Base-by-base conservation (phyloP, 2,113 vertebrate genomes). In the Campylomormyrus numenius region DNA sequence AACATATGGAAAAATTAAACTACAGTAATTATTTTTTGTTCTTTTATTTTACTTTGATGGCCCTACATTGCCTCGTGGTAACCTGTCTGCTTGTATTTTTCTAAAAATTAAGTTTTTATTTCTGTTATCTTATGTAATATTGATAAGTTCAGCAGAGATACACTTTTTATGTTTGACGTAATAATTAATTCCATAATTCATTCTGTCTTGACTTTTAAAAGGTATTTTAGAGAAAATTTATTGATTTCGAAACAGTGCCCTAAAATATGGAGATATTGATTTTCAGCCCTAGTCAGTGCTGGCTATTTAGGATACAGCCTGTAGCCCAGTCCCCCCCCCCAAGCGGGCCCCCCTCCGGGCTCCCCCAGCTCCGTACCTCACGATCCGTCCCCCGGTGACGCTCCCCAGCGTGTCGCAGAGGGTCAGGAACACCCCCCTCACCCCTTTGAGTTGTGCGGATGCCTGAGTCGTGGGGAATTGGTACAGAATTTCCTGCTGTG, bases 361-460 rank as follows among this genome's bases (percentile, higher is more conserved):
- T 21, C 31, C 58, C 13, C n/a, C 88, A 9, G 24, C 35, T 42
- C 5, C 42, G 94, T 95, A 99, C 98, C 98, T 99, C 93, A 97
- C 94, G 88, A 99, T 97, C 91, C 94, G 96, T 53, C 97, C 96
- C 87, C 97, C 97, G 2, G 97, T 98, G 92, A 99, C 95, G 80
- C 95, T 98, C 95, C 98, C 97, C 96, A 99, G 94, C 97, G 99
- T 98, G 94, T 99, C 98, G 92, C 97, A 98, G 3, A 99, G 96
- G 0, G 98, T 99, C 87, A 99, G 97, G 95, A 99, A 99, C 95
- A 99, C 97, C 70, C 98, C 98, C 77, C 98, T 94, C 88, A 99
- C 96, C 74, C 96, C 97, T 93, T 97, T 99, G 91, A 99, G 96
- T 94, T 97, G 98, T 88, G 95, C 92, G 85, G 98, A 98, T 3